Base-by-base conservation (phyloP, 2,797 vertebrate genomes). In the Emys orbicularis region DNA sequence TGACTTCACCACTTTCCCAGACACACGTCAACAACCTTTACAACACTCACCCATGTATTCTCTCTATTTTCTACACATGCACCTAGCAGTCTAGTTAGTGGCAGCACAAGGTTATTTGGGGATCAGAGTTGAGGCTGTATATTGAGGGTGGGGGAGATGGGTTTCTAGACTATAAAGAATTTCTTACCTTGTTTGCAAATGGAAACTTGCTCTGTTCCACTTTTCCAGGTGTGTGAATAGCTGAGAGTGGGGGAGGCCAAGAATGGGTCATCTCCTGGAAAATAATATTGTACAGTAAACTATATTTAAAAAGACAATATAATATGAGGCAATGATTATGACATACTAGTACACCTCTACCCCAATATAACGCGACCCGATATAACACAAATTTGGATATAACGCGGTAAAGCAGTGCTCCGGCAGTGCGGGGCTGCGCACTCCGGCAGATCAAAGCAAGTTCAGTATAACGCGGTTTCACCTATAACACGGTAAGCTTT, bases 261-360 rank as follows among this genome's bases (percentile, higher is more conserved):
- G 98, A 99, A 98, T 99, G 99, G 97, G 99, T 99, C 99, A 99
- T 99, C 98, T 99, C 99, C 99, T 99, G 98, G 84, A 94, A 93
- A 97, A 95, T 79, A 93, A n/a, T 12, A 91, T 90, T 27, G 47
- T 81, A 88, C 86, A 97, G 83, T 37, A 93, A 92, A 95, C 47
- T 90, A 57, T 25, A 49, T 88, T 97, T 91, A 97, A 65, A 84
- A 85, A 96, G 57, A 90, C 89, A 94, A 1, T 18, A 57, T 91
- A 94, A 95, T 15, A 82, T 13, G 61, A 93, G 41, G 52, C 65
- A 68, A 79, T 29, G 50, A 41, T 80, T 50, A 84, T 0, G 89
- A 57, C 53, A 12, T 88, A 90, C 85, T 86, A 93, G 76, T 21
- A 44, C 44, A 44, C 44, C 7, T 44, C 44, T 44, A 44, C 44